These are phyloP conservation scores for Lycaon pictus DNA, from an alignment of 2,113 vertebrate species.

Conservation along the genomic window DNA sequence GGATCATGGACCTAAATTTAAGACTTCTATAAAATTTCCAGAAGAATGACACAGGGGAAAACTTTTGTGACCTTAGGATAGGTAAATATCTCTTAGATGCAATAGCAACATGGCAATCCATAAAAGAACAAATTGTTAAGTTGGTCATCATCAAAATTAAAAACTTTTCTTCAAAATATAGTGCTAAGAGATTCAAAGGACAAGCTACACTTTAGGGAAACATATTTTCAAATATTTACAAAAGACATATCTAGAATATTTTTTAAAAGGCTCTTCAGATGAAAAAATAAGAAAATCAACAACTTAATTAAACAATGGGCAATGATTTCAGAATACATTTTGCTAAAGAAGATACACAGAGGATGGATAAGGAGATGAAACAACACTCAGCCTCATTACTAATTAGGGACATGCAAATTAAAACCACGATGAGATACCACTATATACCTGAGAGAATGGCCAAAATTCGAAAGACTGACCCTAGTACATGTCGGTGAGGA, in stretches of 20 bases:
- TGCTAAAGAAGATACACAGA: neutral
- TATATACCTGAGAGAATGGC: neutral
- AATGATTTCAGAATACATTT: neutral
- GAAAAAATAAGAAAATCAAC: neutral
- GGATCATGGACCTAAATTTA: neutral
- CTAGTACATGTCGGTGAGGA: neutral
- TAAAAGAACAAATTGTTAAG: neutral
- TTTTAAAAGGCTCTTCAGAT: neutral
- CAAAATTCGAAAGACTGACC: neutral
- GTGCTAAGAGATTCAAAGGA: neutral
- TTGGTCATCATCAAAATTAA: neutral
- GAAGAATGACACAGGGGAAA: neutral
- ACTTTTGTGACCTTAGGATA: neutral
- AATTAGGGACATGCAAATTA: neutral
- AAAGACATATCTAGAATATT: neutral
- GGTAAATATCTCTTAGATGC: neutral
- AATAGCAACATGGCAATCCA: neutral
- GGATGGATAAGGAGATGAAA: neutral
- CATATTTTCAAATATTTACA: neutral
- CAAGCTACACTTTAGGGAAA: neutral
- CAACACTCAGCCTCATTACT: neutral
- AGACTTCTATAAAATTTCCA: neutral
- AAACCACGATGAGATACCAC: neutral
- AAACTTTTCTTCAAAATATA: conserved; percentile 36
- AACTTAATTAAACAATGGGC: neutral